These are phyloP conservation scores for Pluvianellus socialis DNA, from an alignment of 2,113 vertebrate species.

Conservation along the genomic window DNA sequence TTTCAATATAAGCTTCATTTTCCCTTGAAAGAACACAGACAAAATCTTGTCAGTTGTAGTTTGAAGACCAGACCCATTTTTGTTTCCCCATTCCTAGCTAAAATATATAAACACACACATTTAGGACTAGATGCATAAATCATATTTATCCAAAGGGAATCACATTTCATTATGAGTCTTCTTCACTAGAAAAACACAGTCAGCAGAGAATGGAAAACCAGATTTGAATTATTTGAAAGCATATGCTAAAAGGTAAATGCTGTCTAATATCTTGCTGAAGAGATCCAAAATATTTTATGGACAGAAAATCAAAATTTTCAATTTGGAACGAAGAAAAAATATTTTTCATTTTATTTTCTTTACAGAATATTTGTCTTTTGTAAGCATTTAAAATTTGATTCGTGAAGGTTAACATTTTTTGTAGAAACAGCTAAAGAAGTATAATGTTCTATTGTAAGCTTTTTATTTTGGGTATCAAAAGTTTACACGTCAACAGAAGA, in stretches of 20 bases:
- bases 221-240: background rate
- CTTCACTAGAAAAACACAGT: background rate
- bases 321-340: background rate
- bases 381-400: background rate
- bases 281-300: background rate
- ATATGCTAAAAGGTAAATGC: background rate
- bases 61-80: background rate
- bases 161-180: background rate
- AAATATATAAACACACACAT: background rate
- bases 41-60: background rate
- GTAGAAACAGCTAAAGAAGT: background rate
- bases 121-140: background rate
- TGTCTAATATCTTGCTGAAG: background rate
- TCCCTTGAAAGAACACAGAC: background rate
- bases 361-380: background rate
- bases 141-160: background rate
- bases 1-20: background rate
- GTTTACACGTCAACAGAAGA: background rate
- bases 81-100: background rate
- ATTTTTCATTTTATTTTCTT: background rate
- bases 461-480: background rate
- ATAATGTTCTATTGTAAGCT: background rate
- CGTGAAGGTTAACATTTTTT: background rate
- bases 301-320: background rate
- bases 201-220: background rate